These are phyloP conservation scores for Myopa testacea DNA, from an alignment of 2,888 invertebrate species.

Conservation along the genomic window DNA sequence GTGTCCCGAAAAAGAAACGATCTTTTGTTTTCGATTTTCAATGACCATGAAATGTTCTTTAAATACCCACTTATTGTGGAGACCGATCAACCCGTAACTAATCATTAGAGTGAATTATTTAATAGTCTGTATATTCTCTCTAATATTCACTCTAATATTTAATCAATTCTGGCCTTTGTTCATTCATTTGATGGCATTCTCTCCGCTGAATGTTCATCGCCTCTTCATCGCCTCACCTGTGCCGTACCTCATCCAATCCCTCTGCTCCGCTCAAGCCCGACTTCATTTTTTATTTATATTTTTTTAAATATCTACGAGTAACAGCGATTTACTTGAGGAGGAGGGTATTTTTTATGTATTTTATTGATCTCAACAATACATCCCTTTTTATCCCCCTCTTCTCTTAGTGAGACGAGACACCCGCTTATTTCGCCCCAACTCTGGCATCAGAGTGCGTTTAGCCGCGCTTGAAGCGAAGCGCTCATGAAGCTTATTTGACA, in stretches of 20 bases:
- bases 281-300: background rate
- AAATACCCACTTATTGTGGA: no score
- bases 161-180: no score
- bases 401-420: background rate
- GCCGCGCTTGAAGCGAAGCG: background rate
- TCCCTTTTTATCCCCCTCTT: background rate
- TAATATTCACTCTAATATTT: no score
- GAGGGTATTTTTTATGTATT: no score
- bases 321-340: no score
- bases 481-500: conserved; percentile 55
- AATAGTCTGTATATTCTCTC: no score
- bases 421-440: background rate
- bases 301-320: background rate
- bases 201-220: background rate
- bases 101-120: no score
- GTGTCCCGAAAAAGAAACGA: no score
- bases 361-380: no score
- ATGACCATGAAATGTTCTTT: no score
- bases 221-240: background rate
- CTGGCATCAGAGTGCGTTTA: background rate
- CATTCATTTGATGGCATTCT: background rate
- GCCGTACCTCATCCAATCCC: background rate
- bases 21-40: no score
- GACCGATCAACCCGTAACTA: no score
- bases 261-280: background rate